Evolutionary conservation across 2,888 invertebrate genomes (phyloP), one percentile per base, ranked within the genome.

Genomic region (Lissocephala sabroskyi): DNA sequence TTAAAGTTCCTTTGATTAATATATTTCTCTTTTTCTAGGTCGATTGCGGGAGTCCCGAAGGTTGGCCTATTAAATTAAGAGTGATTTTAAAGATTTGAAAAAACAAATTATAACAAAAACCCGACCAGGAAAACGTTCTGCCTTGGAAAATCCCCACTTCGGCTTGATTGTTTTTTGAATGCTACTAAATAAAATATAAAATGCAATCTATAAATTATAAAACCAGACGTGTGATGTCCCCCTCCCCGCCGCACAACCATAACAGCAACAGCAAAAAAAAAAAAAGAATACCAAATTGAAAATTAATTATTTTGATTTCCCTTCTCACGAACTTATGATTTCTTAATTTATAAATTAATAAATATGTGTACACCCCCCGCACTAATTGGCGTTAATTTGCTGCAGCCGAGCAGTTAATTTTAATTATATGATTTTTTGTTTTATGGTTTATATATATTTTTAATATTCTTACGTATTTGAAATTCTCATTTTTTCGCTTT

Each of bases 21-120:
- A 59, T 71, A 70, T 74, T 74, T 68, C 51, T 71, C 74, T 65
- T 58, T 64, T 62, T 67, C 28, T 65, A 68, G 68, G 54, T 60
- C 14, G 9, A 11, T 0, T 23, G n/a, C 41, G 39, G 23, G 23
- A 23, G 3, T 7, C 23, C 7, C 7, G 23, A 7, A 23, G 7
- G 7, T 23, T 23, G 23, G 23, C 23, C 7, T 23, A 44, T 47
- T n/a, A n/a, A n/a, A n/a, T n/a, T n/a, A n/a, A n/a, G n/a, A n/a
- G n/a, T n/a, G n/a, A n/a, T n/a, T n/a, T n/a, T 29, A 33, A 13
- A 26, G 13, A 41, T 32, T 23, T 44, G 33, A 9, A 42, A 29
- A n/a, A n/a, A 33, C 2, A 30, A 19, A 43, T 18, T 40, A 26
- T 41, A 36, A 36, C 18, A 41, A 28, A 41, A 32, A 32, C 11